Conservation (phyloP, 2,113 vertebrate genomes). For the Alectura lathami region DNA sequence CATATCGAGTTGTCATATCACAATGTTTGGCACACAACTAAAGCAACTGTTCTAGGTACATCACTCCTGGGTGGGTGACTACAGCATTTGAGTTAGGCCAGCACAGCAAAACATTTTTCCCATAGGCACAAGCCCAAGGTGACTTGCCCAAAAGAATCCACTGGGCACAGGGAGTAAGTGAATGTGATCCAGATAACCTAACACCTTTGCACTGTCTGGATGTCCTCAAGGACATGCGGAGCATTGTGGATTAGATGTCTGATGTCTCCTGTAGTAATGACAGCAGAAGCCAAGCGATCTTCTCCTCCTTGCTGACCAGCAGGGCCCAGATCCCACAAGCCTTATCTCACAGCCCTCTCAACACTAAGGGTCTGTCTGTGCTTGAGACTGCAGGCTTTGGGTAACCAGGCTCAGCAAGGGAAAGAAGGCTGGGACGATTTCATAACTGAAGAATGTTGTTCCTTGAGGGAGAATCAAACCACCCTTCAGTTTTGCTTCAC, state of each 20-base stretch:
- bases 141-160: not conserved
- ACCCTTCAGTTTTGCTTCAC: constrained; percentile 69
- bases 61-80: not conserved
- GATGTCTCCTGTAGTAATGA: not conserved
- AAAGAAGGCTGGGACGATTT: constrained; percentile 55
- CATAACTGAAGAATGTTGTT: constrained; percentile 77
- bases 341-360: accelerated
- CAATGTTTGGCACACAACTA: not conserved
- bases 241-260: not conserved
- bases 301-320: not conserved
- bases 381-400: not conserved
- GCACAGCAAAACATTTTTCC: not conserved
- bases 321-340: not conserved
- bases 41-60: not conserved
- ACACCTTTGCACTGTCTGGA: not conserved
- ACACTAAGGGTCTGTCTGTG: not conserved
- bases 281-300: not conserved
- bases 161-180: not conserved
- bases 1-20: not conserved
- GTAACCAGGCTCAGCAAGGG: not conserved
- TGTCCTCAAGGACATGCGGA: not conserved
- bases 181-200: not conserved
- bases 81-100: not conserved
- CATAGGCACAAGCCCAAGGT: not conserved
- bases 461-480: constrained; percentile 72